Base-by-base conservation (phyloP, 2,888 invertebrate species). In the Tipula lateralis region DNA sequence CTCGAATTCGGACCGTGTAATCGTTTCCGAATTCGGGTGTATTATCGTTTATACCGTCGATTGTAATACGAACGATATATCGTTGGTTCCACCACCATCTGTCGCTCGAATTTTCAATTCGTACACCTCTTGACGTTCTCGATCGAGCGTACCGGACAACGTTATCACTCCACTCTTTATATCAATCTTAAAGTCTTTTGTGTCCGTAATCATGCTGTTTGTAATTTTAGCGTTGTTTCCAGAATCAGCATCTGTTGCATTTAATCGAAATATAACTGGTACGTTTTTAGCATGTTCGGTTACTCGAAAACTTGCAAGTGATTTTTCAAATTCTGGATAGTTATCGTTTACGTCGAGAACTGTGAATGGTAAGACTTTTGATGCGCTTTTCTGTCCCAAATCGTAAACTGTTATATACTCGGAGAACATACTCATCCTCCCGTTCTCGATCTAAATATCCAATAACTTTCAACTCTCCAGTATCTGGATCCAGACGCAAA, bases 281-380 rank as follows among this genome's bases (percentile, higher is more conserved):
- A 97, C 97, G 87, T 96, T 95, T 30, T 94, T 91, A 0, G 96
- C 95, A 87, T 95, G 95, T 90, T 99, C 98, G 0, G 95, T 94
- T 0, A 98, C 95, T 84, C 94, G 92, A 87, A 97, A 95, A 88
- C 95, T 95, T 0, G 96, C 96, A 50, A 96, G 90, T 0, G 94
- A 91, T 88, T 96, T 95, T 87, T 95, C 94, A 88, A 99, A 97
- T 86, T 94, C 93, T 0, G 99, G 99, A 1, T 94, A 92, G 89
- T 98, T 97, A 89, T 98, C 98, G 89, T 98, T 97, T 1, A 96
- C 95, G 89, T 98, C 97, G 16, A 96, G 91, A 5, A 98, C 93
- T 2, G 94, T 94, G 84, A 97, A 93, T 1, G 95, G 94, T 13
- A 96, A 91, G 87, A 95, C 91, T 86, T 95, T 93, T 0, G 96